A percentile compares a stretch with the other conserved stretches of the same genome.
Conservation (phyloP, 2,113 vertebrate species). For the Cyphomyrus plagiostoma region DNA sequence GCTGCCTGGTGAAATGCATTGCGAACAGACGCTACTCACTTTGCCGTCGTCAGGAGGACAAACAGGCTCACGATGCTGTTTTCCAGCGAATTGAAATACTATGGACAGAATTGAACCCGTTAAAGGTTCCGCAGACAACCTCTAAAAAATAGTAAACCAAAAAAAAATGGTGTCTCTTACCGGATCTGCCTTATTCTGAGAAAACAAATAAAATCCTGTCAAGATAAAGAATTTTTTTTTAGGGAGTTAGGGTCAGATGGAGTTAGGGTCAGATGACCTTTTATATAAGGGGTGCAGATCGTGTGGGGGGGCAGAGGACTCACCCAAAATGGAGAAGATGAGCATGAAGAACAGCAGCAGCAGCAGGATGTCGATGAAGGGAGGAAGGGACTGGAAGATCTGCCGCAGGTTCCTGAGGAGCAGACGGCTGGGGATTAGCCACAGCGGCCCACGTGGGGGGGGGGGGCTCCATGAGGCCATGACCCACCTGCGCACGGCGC, state of each 20-base stretch:
- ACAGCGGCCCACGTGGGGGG: not conserved
- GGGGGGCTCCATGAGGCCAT: not conserved
- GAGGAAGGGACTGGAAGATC: slow-evolving; percentile 97
- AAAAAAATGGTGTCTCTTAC: slow-evolving; percentile 61
- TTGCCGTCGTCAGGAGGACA: slow-evolving; percentile 93
- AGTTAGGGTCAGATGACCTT: too few species aligned
- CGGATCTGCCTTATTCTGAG: slow-evolving; percentile 77
- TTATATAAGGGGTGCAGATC: not conserved
- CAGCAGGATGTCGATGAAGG: slow-evolving; percentile 94
- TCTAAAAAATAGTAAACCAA: not conserved
- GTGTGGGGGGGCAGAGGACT: slow-evolving; percentile 34
- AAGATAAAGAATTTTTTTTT: slow-evolving; percentile 1
- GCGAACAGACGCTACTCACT: slow-evolving; percentile 66
- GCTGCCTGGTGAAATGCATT: not conserved
- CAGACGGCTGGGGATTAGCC: not conserved
- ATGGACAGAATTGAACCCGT: slow-evolving; percentile 31
- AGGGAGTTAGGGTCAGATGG: not conserved
- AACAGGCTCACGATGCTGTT: slow-evolving; percentile 95
- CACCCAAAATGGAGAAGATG: slow-evolving; percentile 92
- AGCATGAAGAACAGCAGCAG: slow-evolving; percentile 98
- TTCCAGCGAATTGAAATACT: slow-evolving; percentile 95
- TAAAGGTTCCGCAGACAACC: slow-evolving; percentile 18
- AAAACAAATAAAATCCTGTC: slow-evolving; percentile 93
- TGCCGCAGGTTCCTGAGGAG: slow-evolving; percentile 84
- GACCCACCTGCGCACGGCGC: slow-evolving; percentile 81